Base-by-base conservation (phyloP, 2,797 vertebrate species). In the Pseudomugil gertrudae region DNA sequence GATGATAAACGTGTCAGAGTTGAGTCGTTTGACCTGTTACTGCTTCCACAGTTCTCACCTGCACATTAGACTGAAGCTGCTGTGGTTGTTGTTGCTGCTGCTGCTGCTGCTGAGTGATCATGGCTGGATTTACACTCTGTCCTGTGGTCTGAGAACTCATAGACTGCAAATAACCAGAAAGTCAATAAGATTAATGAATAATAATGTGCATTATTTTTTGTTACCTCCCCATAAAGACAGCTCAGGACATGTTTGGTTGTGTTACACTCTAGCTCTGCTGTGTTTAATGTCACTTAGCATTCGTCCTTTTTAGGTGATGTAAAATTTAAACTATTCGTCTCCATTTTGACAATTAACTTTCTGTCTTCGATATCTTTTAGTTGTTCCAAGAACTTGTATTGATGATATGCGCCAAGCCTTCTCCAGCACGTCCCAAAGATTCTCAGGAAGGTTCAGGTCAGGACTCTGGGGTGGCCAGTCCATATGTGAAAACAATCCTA, bases 71-170 rank as follows among this genome's bases (percentile, higher is more conserved):
- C 84, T 96, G 96, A 69, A 95, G 84, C 74, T 96, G 94, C 74
- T 90, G 90, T 36, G 66, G 57, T 0, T 78, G 80, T 0, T 74
- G 82, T 0, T 82, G 87, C 0, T 79, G 87, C 0, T 83, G 81
- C 0, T 83, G 81, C 0, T 83, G 89, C 0, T 87, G 89, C 14
- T 91, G 89, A 79, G 93, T 92, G 84, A 96, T 94, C 69, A 95
- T 84, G 78, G 92, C 88, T 33, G 96, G 95, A 69, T 95, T 89
- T 72, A 94, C 91, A 61, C 95, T 95, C 67, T 95, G 95, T 74
- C 92, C 91, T 50, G 96, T 92, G 83, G 95, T 95, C 88, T 97
- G 96, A 64, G 96, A 96, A 89, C 95, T 96, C 91, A 97, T 94
- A 19, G 96, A 96, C 95, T 99, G 85, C 53, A 79, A 77, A 89